Evolutionary conservation across 2,113 vertebrate species (phyloP), one percentile per base, ranked within the genome.

Genomic region (Xyrauchen texanus): DNA sequence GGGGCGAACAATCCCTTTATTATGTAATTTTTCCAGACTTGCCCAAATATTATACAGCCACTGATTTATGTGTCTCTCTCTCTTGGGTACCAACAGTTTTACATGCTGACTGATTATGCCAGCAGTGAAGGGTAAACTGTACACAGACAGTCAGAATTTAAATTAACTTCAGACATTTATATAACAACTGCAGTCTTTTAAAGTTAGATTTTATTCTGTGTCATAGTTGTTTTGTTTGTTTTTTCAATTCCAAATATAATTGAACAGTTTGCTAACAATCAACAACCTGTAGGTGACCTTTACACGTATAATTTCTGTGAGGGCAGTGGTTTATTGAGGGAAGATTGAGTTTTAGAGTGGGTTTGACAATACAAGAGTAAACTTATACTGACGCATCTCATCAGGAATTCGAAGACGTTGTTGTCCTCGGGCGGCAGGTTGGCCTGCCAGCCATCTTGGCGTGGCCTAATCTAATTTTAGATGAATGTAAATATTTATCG

Each of bases 401-500:
- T 88, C 80, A 83, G 70, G 67, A 79, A 86, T 87, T 83, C 76
- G 67, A 61, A 78, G 60, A 68, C 4, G 12, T 61, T 66, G 16
- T 21, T 8, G 46, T 76, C 78, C 69, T 69, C 68, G 21, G 72
- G 77, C 66, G 12, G 68, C 64, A n/a, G 34, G 62, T 21, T 55
- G 73, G 51, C 69, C 64, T 65, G 42, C 61, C 57, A 84, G 76
- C 77, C 76, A 58, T 60, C 65, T 76, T 49, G 51, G 63, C 55
- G 21, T 34, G 45, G 55, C 16, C 57, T 83, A 83, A 86, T 81
- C 76, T 85, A 61, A 83, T 86, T 86, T 77, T 74, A 82, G 68
- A 85, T 79, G 51, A 85, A 85, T 81, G 83, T 81, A 87, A 87
- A 84, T 87, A 85, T 83, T 85, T 86, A 81, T 83, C 71, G 55